Base-by-base conservation (phyloP, 35 echinoderm and acorn worm species). In the Apostichopus japonicus region DNA sequence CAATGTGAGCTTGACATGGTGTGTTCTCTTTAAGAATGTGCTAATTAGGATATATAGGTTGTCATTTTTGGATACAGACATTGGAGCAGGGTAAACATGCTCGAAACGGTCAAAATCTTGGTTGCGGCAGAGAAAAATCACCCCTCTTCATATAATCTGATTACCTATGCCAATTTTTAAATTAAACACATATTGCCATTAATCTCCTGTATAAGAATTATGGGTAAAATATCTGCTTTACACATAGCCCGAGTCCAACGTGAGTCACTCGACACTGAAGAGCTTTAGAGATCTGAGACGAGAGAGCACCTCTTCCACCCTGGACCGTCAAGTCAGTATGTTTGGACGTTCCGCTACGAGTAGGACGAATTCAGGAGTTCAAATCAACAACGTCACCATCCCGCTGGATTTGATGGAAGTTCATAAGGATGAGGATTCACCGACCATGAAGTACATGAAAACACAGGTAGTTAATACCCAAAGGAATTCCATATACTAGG, bases 311-410 rank as follows among this genome's bases (percentile, higher is more conserved):
- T 94, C 93, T 4, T 99, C 97, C 23, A 96, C 95, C 9, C 54
- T 99, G 65, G 97, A 99, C 67, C 92, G 97, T 24, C 97, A 99
- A 63, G 95, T 96, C 88, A 99, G 93, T 82, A 94, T 99, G 95
- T 96, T 99, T 55, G 84, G 93, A 23, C 79, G 91, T 13, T 80
- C 89, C 53, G 94, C 65, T 7, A 93, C 92, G 19, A 98, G 96
- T 79, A 92, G 96, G 63, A 94, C 96, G 15, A 98, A 98, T 70
- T 98, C 96, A 5, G 94, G 92, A 24, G 91, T 95, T 14, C 56
- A 87, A 57, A 87, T 90, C 59, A 92, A 94, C 9, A 80, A 90
- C 17, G 78, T 92, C 54, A 83, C 93, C 53, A 76, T 98, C 77
- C 96, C 96, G 54, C 62, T 98, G 23, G 97, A 96, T 57, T 79